phyloP scores from a whole-genome alignment of 2,888 invertebrate species.

The Sturmia bella region DNA sequence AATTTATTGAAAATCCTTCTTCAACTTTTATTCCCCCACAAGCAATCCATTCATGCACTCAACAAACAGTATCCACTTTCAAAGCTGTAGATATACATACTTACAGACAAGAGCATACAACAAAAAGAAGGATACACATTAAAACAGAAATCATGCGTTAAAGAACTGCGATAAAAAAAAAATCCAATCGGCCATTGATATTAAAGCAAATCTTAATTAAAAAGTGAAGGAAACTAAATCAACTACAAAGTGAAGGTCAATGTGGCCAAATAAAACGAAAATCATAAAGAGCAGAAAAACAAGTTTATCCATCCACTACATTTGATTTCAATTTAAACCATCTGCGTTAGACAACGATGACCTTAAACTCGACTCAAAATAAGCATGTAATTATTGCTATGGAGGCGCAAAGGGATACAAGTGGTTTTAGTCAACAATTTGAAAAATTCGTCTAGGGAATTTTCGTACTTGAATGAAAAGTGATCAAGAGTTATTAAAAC shows the following conservation, averaged over 20 bases:
- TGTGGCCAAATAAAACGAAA: slow-evolving; percentile 6
- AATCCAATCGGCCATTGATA: slow-evolving; percentile 8
- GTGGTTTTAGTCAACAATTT: neutral
- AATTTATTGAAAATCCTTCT: too few species aligned
- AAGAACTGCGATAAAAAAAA: slow-evolving; percentile 22
- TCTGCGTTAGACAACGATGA: slow-evolving; percentile 29
- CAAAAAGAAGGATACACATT: neutral
- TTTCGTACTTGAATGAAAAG: too few species aligned
- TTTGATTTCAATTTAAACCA: slow-evolving; percentile 32
- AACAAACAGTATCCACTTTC: too few species aligned
- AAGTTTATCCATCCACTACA: slow-evolving; percentile 3
- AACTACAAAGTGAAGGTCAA: slow-evolving; percentile 18
- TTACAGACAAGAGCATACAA: too few species aligned
- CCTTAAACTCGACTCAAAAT: slow-evolving; percentile 23
- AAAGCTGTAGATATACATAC: too few species aligned
- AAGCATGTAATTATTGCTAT: neutral
- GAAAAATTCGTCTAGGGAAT: too few species aligned
- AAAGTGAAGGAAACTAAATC: neutral
- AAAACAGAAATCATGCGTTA: neutral
- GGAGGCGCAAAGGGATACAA: neutral
- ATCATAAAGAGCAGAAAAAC: neutral
- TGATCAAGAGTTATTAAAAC: too few species aligned
- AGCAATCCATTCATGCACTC: too few species aligned
- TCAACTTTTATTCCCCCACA: too few species aligned
- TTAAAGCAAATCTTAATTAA: slow-evolving; percentile 21